Percentiles rank a stretch among this genome's conserved stretches.
Evolutionary conservation across 2,113 vertebrate genomes (phyloP).

Genomic region (Accipiter virgatus): DNA sequence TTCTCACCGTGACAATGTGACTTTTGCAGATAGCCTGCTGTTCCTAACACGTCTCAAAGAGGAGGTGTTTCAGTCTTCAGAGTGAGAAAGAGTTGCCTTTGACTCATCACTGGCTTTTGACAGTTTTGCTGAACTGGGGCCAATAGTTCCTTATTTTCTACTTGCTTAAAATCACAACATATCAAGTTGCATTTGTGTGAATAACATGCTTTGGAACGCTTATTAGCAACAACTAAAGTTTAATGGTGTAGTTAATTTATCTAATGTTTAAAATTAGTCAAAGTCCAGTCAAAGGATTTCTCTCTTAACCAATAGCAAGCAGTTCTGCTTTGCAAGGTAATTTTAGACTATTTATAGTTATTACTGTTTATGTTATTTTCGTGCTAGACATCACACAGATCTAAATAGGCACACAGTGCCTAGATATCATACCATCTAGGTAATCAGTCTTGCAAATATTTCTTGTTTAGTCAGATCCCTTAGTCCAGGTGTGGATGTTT

Average conservation of each 20-base stretch:
- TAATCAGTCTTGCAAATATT: constrained; percentile 2
- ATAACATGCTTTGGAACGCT: constrained; percentile 39
- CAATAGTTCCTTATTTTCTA: constrained; percentile 68
- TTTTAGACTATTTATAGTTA: constrained; percentile 39
- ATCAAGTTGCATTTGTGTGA: constrained; percentile 58
- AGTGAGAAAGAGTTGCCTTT: constrained; percentile 67
- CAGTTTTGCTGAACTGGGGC: constrained; percentile 67
- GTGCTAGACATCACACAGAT: background rate
- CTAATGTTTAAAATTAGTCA: constrained; percentile 16
- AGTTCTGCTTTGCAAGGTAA: background rate
- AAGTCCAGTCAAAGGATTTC: background rate
- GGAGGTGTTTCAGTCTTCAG: constrained; percentile 63
- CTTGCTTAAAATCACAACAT: constrained; percentile 64
- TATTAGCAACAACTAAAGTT: constrained; percentile 38
- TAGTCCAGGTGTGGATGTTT: constrained; percentile 13
- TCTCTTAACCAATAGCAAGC: background rate
- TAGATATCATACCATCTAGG: background rate
- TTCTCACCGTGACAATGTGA: constrained; percentile 66
- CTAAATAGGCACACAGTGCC: background rate
- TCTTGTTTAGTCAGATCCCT: constrained; percentile 14
- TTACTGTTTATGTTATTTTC: constrained; percentile 3
- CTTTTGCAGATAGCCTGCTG: constrained; percentile 68
- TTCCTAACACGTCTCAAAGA: constrained; percentile 64
- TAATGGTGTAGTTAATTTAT: constrained; percentile 22
- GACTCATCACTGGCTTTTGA: constrained; percentile 69